Conservation (phyloP, 2,888 invertebrate species). For the Leptopilina myrica region DNA sequence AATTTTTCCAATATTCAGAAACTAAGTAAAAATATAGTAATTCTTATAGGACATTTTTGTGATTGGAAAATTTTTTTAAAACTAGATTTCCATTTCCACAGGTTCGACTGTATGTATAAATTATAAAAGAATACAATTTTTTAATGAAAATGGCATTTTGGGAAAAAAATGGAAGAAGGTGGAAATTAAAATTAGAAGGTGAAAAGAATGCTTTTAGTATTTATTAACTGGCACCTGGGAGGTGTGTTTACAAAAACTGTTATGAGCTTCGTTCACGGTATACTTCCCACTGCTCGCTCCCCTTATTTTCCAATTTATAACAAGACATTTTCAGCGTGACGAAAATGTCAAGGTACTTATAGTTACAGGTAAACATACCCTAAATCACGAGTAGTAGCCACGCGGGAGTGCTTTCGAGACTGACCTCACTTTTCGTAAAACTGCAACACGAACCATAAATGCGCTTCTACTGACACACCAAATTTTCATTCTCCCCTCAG, state of each 20-base stretch:
- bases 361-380: constrained; percentile 70
- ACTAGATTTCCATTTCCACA: no score
- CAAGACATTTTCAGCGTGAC: constrained; percentile 57
- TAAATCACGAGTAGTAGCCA: constrained; percentile 61
- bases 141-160: no score
- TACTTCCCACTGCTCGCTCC: constrained; percentile 57
- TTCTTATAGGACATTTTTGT: no score
- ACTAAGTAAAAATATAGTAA: no score
- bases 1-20: no score
- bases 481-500: background rate
- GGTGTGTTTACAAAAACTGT: constrained; percentile 66
- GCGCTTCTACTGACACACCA: background rate
- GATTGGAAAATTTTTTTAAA: no score
- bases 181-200: no score
- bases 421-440: constrained; percentile 61
- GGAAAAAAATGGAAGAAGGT: no score
- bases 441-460: constrained; percentile 46
- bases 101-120: no score
- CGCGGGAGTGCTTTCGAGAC: constrained; percentile 29
- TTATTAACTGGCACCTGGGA: constrained; percentile 9
- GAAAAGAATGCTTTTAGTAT: no score
- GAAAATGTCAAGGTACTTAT: constrained; percentile 66
- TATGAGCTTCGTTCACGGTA: constrained; percentile 61
- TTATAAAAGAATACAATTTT: no score
- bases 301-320: constrained; percentile 55